phyloP scores from a whole-genome alignment of 2,797 vertebrate species.

The Poeciliopsis turneri region DNA sequence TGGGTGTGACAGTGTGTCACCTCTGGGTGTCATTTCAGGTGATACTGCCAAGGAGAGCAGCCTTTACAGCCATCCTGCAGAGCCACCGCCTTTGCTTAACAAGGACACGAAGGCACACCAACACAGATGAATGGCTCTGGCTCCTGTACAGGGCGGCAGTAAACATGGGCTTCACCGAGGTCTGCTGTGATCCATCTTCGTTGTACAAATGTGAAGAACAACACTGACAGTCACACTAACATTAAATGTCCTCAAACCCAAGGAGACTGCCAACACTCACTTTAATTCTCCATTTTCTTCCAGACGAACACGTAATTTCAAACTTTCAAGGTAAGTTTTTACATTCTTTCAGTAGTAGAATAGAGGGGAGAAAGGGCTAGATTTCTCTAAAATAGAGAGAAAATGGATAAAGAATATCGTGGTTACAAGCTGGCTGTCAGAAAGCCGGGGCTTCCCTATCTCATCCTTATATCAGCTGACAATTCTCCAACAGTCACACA shows the following conservation, averaged over 20 bases:
- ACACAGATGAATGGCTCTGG: conserved; percentile 20
- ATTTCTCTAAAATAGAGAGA: conserved; percentile 20
- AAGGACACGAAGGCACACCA: conserved; percentile 56
- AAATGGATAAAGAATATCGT: conserved; percentile 10
- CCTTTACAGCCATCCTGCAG: conserved; percentile 67
- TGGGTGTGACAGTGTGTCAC: conserved; percentile 70
- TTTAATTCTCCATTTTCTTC: conserved; percentile 38
- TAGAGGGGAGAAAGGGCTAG: conserved; percentile 17
- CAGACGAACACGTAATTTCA: conserved; percentile 44
- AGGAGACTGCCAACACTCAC: conserved; percentile 27
- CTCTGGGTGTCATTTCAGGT: conserved; percentile 76
- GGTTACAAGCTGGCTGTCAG: conserved; percentile 48
- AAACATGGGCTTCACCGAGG: conserved; percentile 36
- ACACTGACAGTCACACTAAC: conserved; percentile 16
- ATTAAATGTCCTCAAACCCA: background rate
- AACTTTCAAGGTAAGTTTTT: conserved; percentile 37
- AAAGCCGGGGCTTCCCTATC: conserved; percentile 36
- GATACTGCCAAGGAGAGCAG: conserved; percentile 63
- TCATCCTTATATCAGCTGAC: conserved; percentile 14
- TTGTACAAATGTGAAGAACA: conserved; percentile 58
- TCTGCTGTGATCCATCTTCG: conserved; percentile 62
- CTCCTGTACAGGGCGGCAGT: conserved; percentile 42
- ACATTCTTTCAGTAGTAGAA: conserved; percentile 38
- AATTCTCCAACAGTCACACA: conserved; percentile 53
- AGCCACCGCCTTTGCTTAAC: conserved; percentile 70